A percentile compares a stretch with the other conserved stretches of the same genome.
Evolutionary conservation across 1,140 invertebrate species (phyloP).

Genomic region (Drosophila ficusphila): DNA sequence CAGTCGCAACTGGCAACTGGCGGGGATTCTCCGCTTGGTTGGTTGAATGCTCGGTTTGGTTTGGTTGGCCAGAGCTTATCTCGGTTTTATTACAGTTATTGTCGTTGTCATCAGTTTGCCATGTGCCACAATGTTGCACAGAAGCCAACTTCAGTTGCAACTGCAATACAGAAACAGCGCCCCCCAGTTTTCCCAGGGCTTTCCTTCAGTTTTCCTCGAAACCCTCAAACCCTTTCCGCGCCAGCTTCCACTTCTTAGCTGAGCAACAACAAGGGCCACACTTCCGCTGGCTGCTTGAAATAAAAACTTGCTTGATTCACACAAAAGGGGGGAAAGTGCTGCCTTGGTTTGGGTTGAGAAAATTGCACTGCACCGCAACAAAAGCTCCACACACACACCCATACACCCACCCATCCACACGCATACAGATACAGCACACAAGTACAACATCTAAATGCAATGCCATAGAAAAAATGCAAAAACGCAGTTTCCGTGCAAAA

Average conservation of each 20-base stretch:
- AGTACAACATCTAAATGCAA: slow-evolving; percentile 70
- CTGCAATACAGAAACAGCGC: too few relatives aligned
- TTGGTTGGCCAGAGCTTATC: slow-evolving; percentile 61
- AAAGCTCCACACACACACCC: slow-evolving; percentile 52
- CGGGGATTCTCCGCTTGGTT: not conserved
- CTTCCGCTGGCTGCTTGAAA: slow-evolving; percentile 76
- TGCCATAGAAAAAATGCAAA: slow-evolving; percentile 61
- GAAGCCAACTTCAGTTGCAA: slow-evolving; percentile 54
- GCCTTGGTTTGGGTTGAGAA: not conserved
- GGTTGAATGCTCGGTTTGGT: too few relatives aligned
- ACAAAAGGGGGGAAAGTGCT: not conserved
- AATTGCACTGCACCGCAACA: slow-evolving; percentile 70
- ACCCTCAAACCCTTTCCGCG: slow-evolving; percentile 18
- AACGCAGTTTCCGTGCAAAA: slow-evolving; percentile 72
- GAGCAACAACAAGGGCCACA: slow-evolving; percentile 57
- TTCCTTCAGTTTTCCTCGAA: slow-evolving; percentile 8
- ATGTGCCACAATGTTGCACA: slow-evolving; percentile 74
- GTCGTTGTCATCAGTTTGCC: slow-evolving; percentile 74
- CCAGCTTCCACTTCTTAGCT: slow-evolving; percentile 34
- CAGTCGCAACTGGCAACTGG: not conserved
- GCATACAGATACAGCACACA: slow-evolving; percentile 26
- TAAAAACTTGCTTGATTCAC: slow-evolving; percentile 72
- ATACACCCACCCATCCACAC: slow-evolving; percentile 10
- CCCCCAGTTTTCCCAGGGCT: not conserved
- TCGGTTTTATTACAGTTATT: slow-evolving; percentile 76